Evolutionary conservation across 1,140 invertebrate genomes (phyloP), one percentile per base, ranked within the genome.

Genomic region (Solenopsis fugax): DNA sequence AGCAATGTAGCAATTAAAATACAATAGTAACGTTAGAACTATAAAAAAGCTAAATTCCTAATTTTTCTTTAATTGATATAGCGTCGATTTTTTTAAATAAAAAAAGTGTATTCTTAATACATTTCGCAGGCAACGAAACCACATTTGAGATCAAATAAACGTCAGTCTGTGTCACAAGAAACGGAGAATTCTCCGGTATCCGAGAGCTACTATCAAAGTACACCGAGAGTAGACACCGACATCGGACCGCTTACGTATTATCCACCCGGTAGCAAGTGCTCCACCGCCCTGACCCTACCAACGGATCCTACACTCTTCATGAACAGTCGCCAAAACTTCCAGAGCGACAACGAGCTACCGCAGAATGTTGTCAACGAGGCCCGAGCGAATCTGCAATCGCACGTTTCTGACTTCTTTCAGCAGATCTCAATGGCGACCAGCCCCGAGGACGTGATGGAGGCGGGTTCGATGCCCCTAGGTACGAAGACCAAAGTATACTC

Each of bases 371-470:
- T 94, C 34, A 94, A 95, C 86, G 94, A 95, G 77, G 92, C 94
- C 48, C 91, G 94, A 34, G 93, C 91, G 13, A 94, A 95, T 86
- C 91, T 95, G 21, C 94, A 95, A 65, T 95, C 95, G 7, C 95
- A 95, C 89, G 95, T 96, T 0, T 95, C 96, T 12, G 96, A 96
- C 77, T 96, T 96, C 75, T 95, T 96, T 10, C 94, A 96, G n/a
- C 95, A 96, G 88, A 96, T 96, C 18, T 94, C 95, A 41, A 92
- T 95, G 87, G 94, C 96, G 5, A 95, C 95, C 5, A 96, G 95
- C 41, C 95, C 95, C 10, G 95, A 96, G 65, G 95, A 95, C 75
- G 93, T 95, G 7, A 95, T 95, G 94, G 94, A 95, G 87, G 91
- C 92, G 9, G 94, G 92, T 4, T 91, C 93, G 7, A 92, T 95